Evolutionary conservation across 2,797 vertebrate species (phyloP).

Genomic region (Propithecus deckenii): DNA sequence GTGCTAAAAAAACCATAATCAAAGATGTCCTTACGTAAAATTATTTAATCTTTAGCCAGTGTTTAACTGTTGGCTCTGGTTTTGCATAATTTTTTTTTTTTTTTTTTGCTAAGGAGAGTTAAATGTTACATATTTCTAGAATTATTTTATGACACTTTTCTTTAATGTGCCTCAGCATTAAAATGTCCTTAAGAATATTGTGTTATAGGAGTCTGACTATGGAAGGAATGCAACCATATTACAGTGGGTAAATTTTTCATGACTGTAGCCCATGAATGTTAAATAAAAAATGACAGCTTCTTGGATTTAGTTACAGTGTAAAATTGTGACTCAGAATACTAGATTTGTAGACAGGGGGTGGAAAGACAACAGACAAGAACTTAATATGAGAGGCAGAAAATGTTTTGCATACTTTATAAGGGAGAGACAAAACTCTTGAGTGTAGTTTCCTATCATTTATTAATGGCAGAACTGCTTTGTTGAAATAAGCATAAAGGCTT

Average conservation of each 20-base stretch:
- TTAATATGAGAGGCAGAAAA: conserved; percentile 23
- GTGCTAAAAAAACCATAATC: not conserved
- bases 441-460: conserved; percentile 33
- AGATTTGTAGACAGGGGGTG: conserved; percentile 59
- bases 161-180: conserved; percentile 17
- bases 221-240: conserved; percentile 76
- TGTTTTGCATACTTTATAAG: conserved; percentile 41
- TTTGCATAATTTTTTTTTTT: not conserved
- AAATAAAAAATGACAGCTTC: conserved; percentile 82
- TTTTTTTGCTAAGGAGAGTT: conserved; percentile 9
- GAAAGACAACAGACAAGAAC: conserved; percentile 52
- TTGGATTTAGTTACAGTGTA: conserved; percentile 68
- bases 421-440: not conserved
- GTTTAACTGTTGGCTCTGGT: conserved; percentile 16
- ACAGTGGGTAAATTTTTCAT: conserved; percentile 81
- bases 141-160: conserved; percentile 53
- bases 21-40: not conserved
- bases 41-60: not conserved
- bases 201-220: conserved; percentile 62
- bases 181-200: conserved; percentile 72
- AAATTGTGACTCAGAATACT: conserved; percentile 72
- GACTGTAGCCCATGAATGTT: conserved; percentile 71
- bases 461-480: conserved; percentile 29
- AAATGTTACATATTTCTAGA: conserved; percentile 26
- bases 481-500: conserved; percentile 21